A percentile compares a stretch with the other conserved stretches of the same genome.
phyloP scores from a whole-genome alignment of 2,113 vertebrate genomes.

The Hippotragus niger region DNA sequence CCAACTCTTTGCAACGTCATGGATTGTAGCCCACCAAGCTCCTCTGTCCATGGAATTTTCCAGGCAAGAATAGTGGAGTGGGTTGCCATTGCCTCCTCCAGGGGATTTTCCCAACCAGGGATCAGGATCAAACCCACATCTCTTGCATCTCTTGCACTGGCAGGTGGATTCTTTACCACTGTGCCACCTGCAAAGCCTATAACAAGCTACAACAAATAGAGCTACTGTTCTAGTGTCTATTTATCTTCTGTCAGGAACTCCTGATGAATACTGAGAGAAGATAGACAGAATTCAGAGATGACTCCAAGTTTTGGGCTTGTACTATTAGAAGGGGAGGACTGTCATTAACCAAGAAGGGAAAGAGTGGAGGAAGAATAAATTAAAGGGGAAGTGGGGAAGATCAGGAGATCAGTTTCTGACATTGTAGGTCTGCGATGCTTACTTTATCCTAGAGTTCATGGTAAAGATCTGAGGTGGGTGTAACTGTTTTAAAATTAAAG shows the following conservation, averaged over 20 bases:
- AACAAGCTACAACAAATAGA: background rate
- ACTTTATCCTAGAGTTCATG: background rate
- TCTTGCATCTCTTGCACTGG: background rate
- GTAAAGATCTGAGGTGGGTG: background rate
- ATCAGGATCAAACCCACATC: background rate
- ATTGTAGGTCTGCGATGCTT: background rate
- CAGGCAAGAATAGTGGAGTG: background rate
- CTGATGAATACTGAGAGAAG: background rate
- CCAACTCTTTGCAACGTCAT: background rate
- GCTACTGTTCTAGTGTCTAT: background rate
- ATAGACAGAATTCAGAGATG: background rate
- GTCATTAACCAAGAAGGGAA: background rate
- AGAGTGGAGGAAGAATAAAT: background rate
- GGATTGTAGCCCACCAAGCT: background rate
- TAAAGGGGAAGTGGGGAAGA: background rate
- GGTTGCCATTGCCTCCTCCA: background rate
- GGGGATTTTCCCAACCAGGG: background rate
- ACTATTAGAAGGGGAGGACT: background rate
- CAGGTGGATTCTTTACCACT: background rate
- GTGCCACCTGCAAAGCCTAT: background rate
- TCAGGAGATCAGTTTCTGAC: background rate
- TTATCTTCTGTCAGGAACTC: background rate
- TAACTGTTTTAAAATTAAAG: background rate
- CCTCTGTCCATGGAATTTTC: background rate
- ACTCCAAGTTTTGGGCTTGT: background rate